Evolutionary conservation across 2,797 vertebrate genomes (phyloP).

Genomic region (Urosaurus nigricauda): DNA sequence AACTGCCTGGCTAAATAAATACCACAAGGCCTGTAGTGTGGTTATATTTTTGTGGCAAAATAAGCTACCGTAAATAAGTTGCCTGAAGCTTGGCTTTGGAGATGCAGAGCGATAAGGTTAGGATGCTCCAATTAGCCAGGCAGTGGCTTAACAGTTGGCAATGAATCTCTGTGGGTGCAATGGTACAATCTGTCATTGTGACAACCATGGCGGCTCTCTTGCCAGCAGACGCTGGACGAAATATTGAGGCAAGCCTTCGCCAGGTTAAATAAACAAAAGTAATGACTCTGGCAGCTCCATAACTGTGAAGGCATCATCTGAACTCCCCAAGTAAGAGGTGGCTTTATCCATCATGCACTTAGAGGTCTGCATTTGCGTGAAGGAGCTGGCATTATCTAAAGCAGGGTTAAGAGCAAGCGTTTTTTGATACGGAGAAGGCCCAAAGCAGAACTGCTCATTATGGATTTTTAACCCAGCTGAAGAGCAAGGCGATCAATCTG

Average conservation of each 20-base stretch:
- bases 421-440: conserved; percentile 46
- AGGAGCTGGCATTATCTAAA: conserved; percentile 41
- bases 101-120: neutral
- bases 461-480: conserved; percentile 18
- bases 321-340: conserved; percentile 53
- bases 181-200: conserved; percentile 21
- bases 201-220: neutral
- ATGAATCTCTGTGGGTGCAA: neutral
- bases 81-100: neutral
- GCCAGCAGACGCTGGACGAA: conserved; percentile 35
- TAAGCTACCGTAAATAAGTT: neutral
- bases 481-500: conserved; percentile 24
- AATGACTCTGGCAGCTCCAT: conserved; percentile 65
- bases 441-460: conserved; percentile 57
- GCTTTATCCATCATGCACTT: conserved; percentile 66
- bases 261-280: conserved; percentile 66
- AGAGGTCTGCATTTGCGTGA: conserved; percentile 63
- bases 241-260: conserved; percentile 21
- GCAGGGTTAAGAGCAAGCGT: conserved; percentile 30
- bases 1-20: conserved; percentile 57
- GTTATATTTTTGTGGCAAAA: conserved; percentile 53
- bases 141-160: neutral
- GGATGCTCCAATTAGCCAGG: neutral
- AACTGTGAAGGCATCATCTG: conserved; percentile 49
- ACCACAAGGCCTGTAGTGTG: conserved; percentile 24